Evolutionary conservation across 2,797 vertebrate genomes (phyloP).

Genomic region (Notolabrus celidotus): DNA sequence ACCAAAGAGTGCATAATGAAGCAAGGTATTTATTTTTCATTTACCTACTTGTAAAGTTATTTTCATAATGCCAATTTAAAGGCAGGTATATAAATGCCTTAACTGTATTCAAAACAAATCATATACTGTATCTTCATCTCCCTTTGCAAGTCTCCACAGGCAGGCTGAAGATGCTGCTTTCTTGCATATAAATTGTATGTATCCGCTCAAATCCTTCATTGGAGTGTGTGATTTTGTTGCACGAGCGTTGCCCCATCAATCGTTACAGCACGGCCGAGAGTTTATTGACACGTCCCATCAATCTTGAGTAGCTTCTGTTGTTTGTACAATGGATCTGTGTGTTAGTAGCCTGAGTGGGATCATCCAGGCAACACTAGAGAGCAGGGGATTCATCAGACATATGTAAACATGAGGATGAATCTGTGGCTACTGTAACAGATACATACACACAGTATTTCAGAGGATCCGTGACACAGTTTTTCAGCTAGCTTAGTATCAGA

Average conservation of each 20-base stretch:
- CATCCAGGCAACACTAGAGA: slow-evolving; percentile 1
- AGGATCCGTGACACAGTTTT: too few species aligned
- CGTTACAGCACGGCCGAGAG: slow-evolving; percentile 33
- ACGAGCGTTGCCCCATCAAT: slow-evolving; percentile 36
- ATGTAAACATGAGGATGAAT: slow-evolving; percentile 37
- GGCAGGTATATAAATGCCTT: too few species aligned
- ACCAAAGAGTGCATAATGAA: too few species aligned
- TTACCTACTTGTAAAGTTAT: too few species aligned
- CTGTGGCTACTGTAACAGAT: slow-evolving; percentile 16
- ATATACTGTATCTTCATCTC: too few species aligned
- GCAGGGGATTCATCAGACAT: slow-evolving; percentile 47
- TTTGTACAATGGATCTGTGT: slow-evolving; percentile 3
- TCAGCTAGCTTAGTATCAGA: neutral
- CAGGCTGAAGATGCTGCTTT: slow-evolving; percentile 8
- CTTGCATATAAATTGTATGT: slow-evolving; percentile 10
- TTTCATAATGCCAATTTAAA: too few species aligned
- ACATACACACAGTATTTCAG: slow-evolving; percentile 11
- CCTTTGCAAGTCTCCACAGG: slow-evolving; percentile 2
- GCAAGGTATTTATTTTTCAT: too few species aligned
- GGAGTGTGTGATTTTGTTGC: neutral
- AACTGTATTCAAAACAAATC: too few species aligned
- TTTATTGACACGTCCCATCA: slow-evolving; percentile 31
- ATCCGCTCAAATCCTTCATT: slow-evolving; percentile 18
- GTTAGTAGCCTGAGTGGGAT: slow-evolving; percentile 8
- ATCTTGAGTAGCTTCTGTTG: slow-evolving; percentile 25